These are phyloP conservation scores for Anolis sagrei DNA, from an alignment of 2,113 vertebrate genomes.

Conservation along the genomic window DNA sequence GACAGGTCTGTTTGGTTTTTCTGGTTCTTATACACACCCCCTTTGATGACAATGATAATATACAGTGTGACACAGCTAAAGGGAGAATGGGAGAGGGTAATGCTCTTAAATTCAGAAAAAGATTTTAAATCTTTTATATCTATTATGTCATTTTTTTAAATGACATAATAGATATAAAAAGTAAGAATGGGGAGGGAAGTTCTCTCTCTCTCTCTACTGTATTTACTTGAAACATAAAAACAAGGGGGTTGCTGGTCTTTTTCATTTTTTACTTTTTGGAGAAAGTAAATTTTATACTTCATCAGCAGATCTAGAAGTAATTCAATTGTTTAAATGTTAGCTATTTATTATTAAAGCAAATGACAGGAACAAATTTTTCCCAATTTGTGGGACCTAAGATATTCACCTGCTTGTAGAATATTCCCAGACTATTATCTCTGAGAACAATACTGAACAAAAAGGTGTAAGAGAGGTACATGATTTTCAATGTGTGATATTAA, in stretches of 20 bases:
- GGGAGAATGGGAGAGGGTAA: neutral
- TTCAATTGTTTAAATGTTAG: neutral
- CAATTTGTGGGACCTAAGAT: neutral
- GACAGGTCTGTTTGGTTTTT: slow-evolving; percentile 78
- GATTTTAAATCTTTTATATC: slow-evolving; percentile 52
- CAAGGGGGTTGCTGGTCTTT: neutral
- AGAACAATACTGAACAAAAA: neutral
- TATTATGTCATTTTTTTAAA: too few species aligned
- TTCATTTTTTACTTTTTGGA: neutral
- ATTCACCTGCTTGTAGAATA: neutral
- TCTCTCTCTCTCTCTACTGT: neutral
- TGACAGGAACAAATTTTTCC: neutral
- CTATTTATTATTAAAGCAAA: neutral
- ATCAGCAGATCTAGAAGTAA: neutral
- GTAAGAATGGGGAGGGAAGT: neutral
- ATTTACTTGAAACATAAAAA: neutral
- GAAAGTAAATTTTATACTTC: neutral
- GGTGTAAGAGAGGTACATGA: neutral
- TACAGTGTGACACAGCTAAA: slow-evolving; percentile 50
- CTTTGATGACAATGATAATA: slow-evolving; percentile 73
- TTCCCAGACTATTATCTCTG: neutral
- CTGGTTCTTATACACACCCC: slow-evolving; percentile 73
- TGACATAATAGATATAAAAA: too few species aligned
- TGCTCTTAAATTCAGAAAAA: slow-evolving; percentile 51
- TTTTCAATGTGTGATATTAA: neutral